Evolutionary conservation across 30 jellyfish, hydroid and myxozoan species (phyloP).

Genomic region (Hydractinia echinata): DNA sequence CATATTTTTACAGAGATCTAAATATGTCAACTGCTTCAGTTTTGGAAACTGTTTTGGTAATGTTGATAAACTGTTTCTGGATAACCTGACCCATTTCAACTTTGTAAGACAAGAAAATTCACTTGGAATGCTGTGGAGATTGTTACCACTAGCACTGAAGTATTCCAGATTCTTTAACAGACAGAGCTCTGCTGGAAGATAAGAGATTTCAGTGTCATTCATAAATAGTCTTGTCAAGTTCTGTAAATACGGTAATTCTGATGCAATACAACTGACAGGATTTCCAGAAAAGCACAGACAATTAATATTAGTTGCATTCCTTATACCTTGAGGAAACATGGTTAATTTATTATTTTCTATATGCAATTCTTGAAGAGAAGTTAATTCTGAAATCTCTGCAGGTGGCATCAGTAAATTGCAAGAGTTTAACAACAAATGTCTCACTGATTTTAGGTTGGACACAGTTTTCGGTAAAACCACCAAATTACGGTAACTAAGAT

Average conservation of each 20-base stretch:
- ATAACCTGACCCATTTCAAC: constrained; percentile 66
- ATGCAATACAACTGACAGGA: constrained; percentile 64
- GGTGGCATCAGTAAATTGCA: constrained; percentile 87
- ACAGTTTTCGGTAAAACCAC: constrained; percentile 58
- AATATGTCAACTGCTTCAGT: constrained; percentile 23
- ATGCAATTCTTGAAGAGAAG: constrained; percentile 54
- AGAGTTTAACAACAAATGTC: constrained; percentile 33
- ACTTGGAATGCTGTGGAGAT: constrained; percentile 55
- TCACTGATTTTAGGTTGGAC: constrained; percentile 16
- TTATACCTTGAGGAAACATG: constrained; percentile 65
- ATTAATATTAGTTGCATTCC: constrained; percentile 36
- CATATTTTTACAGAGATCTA: constrained; percentile 50
- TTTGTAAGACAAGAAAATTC: constrained; percentile 32
- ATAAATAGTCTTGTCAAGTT: constrained; percentile 51
- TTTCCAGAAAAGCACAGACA: constrained; percentile 69
- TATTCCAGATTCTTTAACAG: constrained; percentile 52
- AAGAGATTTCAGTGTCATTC: constrained; percentile 49
- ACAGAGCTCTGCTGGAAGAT: constrained; percentile 66
- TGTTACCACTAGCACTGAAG: constrained; percentile 61
- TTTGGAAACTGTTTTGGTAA: constrained; percentile 42
- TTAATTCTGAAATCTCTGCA: constrained; percentile 41
- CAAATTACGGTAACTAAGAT: constrained; percentile 51
- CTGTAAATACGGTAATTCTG: constrained; percentile 44
- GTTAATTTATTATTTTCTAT: constrained; percentile 74
- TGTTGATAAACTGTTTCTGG: constrained; percentile 40